Conservation (phyloP, 2,113 vertebrate species). For the Naja naja region DNA sequence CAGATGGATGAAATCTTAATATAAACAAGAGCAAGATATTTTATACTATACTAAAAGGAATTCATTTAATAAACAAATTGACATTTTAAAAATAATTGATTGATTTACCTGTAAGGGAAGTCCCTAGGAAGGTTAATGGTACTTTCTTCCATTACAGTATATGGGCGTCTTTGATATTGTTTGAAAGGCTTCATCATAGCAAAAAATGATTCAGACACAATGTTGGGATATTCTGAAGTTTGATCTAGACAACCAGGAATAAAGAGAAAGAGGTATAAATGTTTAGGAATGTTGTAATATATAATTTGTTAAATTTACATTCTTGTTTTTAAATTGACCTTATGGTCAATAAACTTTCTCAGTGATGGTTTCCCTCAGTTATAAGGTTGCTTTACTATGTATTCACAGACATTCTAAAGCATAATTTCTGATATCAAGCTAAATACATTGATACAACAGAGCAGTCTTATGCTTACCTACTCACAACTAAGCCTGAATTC, state of each 20-base stretch:
- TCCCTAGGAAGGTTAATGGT: not conserved
- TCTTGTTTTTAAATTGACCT: not conserved
- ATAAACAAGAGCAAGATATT: not conserved
- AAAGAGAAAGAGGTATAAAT: not conserved
- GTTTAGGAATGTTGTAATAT: not conserved
- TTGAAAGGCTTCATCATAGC: constrained; percentile 3
- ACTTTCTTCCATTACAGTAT: not conserved
- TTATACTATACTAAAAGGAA: not conserved
- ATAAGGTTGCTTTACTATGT: not conserved
- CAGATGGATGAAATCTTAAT: not conserved
- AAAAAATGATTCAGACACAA: rapidly evolving
- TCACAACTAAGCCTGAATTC: not conserved
- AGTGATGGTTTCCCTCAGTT: not conserved
- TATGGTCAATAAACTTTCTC: not conserved
- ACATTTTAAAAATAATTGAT: not conserved
- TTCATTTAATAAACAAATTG: not conserved
- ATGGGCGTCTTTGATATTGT: rapidly evolving
- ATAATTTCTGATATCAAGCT: not conserved
- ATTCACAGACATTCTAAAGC: not conserved
- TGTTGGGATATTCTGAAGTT: constrained; percentile 8
- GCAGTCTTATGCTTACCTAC: not conserved
- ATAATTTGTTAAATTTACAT: not conserved
- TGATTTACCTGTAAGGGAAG: constrained; percentile 20
- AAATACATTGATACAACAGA: not conserved
- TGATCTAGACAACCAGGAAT: constrained; percentile 8